Evolutionary conservation across 2,888 invertebrate species (phyloP).

Genomic region (Rotaria socialis): DNA sequence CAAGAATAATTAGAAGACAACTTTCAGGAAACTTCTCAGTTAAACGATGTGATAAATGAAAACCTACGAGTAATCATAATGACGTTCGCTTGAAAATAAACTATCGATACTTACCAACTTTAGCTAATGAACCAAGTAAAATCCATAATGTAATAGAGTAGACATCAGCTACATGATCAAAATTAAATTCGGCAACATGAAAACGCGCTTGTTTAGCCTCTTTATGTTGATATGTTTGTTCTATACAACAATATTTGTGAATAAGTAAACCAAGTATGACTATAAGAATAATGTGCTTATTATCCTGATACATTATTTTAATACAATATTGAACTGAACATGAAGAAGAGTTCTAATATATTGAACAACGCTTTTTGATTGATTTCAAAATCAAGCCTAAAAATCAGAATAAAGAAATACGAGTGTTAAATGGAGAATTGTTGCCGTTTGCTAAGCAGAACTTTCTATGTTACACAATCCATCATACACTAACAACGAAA

Average conservation of each 20-base stretch:
- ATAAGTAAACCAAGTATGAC: not conserved
- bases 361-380: not conserved
- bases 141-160: constrained; percentile 91
- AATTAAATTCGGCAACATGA: constrained; percentile 76
- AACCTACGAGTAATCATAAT: not conserved
- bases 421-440: not conserved
- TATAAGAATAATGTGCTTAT: not conserved
- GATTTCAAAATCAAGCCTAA: not conserved
- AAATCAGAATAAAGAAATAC: not conserved
- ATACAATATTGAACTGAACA: no score
- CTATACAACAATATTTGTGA: constrained; percentile 23
- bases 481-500: not conserved
- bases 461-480: not conserved
- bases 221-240: constrained; percentile 1
- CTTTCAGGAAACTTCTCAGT: constrained; percentile 77
- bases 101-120: constrained; percentile 59
- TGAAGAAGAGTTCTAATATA: no score
- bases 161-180: constrained; percentile 80
- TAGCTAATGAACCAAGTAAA: constrained; percentile 86
- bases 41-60: constrained; percentile 40
- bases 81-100: not conserved
- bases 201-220: not conserved
- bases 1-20: constrained; percentile 87
- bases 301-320: not conserved
- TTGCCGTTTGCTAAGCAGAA: not conserved